A percentile compares a stretch with the other conserved stretches of the same genome.
Evolutionary conservation across 2,797 vertebrate species (phyloP).

Genomic region (Gephyroberyx darwinii): DNA sequence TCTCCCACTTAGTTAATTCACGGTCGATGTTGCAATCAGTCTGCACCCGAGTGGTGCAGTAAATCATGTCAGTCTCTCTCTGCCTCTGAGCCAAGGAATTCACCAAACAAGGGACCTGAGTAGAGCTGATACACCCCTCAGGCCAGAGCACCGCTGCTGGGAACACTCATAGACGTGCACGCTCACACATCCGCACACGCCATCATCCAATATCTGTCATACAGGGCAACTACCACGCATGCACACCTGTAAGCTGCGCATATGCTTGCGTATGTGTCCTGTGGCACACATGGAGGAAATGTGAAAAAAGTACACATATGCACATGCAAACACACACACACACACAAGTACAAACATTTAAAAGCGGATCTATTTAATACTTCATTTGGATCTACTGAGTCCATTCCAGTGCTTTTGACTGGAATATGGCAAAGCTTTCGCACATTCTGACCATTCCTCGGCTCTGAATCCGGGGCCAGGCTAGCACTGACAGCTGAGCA

Average conservation of each 20-base stretch:
- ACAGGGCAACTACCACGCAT: not conserved
- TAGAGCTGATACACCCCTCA: slow-evolving; percentile 37
- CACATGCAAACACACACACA: not conserved
- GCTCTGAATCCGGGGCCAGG: too few species aligned
- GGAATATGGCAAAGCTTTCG: not conserved
- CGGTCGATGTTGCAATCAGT: slow-evolving; percentile 40
- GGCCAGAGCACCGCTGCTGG: not conserved
- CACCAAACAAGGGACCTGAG: slow-evolving; percentile 77
- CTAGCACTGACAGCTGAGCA: not conserved
- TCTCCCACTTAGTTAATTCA: slow-evolving; percentile 46
- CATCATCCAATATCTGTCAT: slow-evolving; percentile 1
- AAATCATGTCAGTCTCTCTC: slow-evolving; percentile 57
- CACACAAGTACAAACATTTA: not conserved
- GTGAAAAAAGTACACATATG: not conserved
- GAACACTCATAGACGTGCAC: slow-evolving; percentile 14
- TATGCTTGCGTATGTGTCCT: too few species aligned
- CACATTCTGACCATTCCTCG: too few species aligned
- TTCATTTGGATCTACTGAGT: not conserved
- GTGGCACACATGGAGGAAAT: not conserved
- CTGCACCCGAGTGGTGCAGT: slow-evolving; percentile 59
- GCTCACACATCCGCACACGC: slow-evolving; percentile 15
- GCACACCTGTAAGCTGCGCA: not conserved
- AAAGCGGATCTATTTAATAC: not conserved
- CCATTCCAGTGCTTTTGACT: not conserved
- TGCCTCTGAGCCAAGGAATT: slow-evolving; percentile 63